These are phyloP conservation scores for Corythaeola cristata DNA, from an alignment of 2,113 vertebrate species.

Conservation along the genomic window DNA sequence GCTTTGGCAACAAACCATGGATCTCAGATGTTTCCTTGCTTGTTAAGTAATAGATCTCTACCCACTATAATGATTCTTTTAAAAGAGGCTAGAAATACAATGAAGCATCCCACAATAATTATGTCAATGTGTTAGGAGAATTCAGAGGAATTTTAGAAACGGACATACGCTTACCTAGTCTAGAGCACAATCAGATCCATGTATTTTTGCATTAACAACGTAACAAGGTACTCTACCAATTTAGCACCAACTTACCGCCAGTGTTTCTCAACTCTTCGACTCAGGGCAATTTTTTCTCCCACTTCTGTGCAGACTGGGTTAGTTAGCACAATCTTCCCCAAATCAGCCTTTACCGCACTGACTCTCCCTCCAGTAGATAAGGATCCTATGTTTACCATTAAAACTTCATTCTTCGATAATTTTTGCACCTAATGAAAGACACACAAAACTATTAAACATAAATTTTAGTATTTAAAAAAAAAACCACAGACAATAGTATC, in stretches of 20 bases:
- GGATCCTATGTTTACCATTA: slow-evolving; percentile 99
- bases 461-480: background rate
- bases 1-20: background rate
- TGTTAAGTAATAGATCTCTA: background rate
- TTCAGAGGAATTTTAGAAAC: background rate
- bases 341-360: slow-evolving; percentile 96
- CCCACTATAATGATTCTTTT: background rate
- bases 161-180: background rate
- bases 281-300: slow-evolving; percentile 98
- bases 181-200: background rate
- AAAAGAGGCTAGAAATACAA: background rate
- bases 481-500: background rate
- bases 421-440: slow-evolving; percentile 90
- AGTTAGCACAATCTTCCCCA: slow-evolving; percentile 97
- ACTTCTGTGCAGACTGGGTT: slow-evolving; percentile 99
- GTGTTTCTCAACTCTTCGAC: slow-evolving; percentile 97
- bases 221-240: background rate
- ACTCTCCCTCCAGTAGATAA: slow-evolving; percentile 95
- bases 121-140: background rate
- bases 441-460: background rate
- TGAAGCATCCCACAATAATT: background rate
- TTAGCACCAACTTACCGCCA: slow-evolving; percentile 88
- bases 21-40: background rate
- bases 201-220: background rate
- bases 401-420: slow-evolving; percentile 95